Evolutionary conservation across 2,888 invertebrate genomes (phyloP), one percentile per base, ranked within the genome.

Genomic region (Trichopoda pennipes): DNA sequence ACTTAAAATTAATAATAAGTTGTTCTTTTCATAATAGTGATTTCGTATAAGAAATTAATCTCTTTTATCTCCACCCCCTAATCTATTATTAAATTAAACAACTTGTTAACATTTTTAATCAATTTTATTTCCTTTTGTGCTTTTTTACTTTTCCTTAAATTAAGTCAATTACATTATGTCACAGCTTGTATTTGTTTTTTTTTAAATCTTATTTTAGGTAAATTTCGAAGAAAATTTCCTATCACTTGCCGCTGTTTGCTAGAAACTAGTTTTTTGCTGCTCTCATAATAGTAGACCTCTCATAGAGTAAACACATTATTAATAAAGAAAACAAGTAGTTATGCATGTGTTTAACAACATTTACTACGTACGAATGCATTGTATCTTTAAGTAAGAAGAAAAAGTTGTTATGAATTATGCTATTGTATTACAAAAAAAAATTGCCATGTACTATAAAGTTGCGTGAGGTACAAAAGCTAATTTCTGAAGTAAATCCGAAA

Each of bases 111-210:
- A 77, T 73, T 74, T 77, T 74, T 77, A 72, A 73, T 47, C 51
- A 16, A 51, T 44, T 73, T 81, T 42, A 68, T 81, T 73, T 63
- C n/a, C 19, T 23, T 61, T 53, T 42, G 14, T 12, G 14, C 4
- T 17, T 42, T 4, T 14, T 66, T 32, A 12, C 14, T 38, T 55
- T 61, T 61, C n/a, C 42, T 35, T 63, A 68, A 58, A 53, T n/a
- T 69, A 77, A 81, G 77, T 81, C 81, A 77, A 77, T 81, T 81
- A n/a, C n/a, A n/a, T n/a, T n/a, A 81, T 61, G 74, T 74, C 69
- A 58, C 56, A 73, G 69, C 23, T 63, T 51, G 77, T 77, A 68
- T 73, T 73, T 73, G 44, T 44, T 80, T 73, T 73, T 35, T 44
- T 80, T 38, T 42, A 61, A 70, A 66, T 66, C 61, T 60, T 63